A percentile compares a stretch with the other conserved stretches of the same genome.
These are phyloP conservation scores for Flabesymbios commensalis DNA, from an alignment of 2,888 invertebrate genomes.

Conservation along the genomic window DNA sequence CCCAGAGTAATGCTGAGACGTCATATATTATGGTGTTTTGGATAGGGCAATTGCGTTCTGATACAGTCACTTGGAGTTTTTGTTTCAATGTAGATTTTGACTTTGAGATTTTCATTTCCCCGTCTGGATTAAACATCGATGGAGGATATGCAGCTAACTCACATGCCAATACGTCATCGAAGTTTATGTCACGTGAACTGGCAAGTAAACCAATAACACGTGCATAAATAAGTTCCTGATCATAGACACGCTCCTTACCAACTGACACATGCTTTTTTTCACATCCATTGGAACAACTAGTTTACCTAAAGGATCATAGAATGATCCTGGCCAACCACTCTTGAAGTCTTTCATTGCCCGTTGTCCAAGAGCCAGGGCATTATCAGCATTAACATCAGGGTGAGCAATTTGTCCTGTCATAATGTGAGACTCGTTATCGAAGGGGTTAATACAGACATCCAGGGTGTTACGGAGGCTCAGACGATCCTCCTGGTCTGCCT, in stretches of 20 bases:
- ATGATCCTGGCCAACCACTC: constrained; percentile 7
- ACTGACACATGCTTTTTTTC: constrained; percentile 10
- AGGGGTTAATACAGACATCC: constrained; percentile 10
- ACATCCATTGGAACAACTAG: constrained; percentile 5
- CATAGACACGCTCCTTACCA: constrained; percentile 8
- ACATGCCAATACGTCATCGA: constrained; percentile 16
- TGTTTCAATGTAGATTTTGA: constrained; percentile 10
- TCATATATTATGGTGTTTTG: constrained; percentile 8
- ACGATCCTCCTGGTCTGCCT: neutral
- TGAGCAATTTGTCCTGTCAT: constrained; percentile 14
- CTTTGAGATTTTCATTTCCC: constrained; percentile 4
- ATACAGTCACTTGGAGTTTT: constrained; percentile 9
- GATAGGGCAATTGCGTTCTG: constrained; percentile 10
- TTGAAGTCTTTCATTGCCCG: neutral
- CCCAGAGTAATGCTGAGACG: constrained; percentile 14
- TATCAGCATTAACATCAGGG: constrained; percentile 7
- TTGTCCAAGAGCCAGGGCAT: constrained; percentile 7
- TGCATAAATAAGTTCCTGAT: constrained; percentile 15
- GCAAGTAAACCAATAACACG: constrained; percentile 15
- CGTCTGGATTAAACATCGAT: constrained; percentile 21
- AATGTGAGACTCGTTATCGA: constrained; percentile 16
- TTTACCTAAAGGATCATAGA: constrained; percentile 3
- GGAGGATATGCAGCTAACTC: constrained; percentile 22
- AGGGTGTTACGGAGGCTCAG: constrained; percentile 6
- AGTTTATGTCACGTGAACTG: constrained; percentile 7